Base-by-base conservation (phyloP, 2,797 vertebrate genomes). In the Falco berigora region DNA sequence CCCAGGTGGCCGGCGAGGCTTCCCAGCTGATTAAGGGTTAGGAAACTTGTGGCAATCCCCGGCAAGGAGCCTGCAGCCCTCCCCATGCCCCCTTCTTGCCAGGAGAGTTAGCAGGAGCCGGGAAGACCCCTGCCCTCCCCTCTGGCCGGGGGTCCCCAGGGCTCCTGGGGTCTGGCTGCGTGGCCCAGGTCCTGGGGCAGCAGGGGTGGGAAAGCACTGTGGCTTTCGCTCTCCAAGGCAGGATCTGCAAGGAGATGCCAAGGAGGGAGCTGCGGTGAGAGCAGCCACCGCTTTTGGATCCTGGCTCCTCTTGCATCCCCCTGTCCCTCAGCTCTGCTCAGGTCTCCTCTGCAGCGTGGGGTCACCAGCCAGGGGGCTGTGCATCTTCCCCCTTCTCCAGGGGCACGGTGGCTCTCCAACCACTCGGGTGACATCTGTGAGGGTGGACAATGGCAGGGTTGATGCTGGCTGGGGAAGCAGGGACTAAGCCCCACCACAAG, bases 1-100 rank as follows among this genome's bases (percentile, higher is more conserved):
- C 91, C 87, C 96, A 92, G 95, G 96, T 94, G 95, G 93, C 75
- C 14, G 6, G 71, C 5, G 14, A 71, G 78, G 50, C 69, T 90
- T 83, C 76, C 64, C 5, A 10, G 86, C 55, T 73, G 78, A 40
- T 74, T 16, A 87, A 20, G 75, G 78, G 40, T 79, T 56, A 15
- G 79, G 89, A 63, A 92, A 56, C 7, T 46, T 5, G 82, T 1
- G 36, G 78, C 87, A 23, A 66, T 50, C 42, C 36, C 36, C 23
- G 1, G 91, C 44, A 11, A 78, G 36, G 28, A 46, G 76, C 53
- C 73, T 3, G 5, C 71, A n/a, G 68, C 40, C 53, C 28, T 44
- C 63, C 50, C 42, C 0, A 5, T 38, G 62, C 20, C 59, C 50
- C 21, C 6, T 67, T 73, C 32, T 75, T 59, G 69, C 77, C n/a